Conservation (phyloP, 2,888 invertebrate species). For the Athrips mouffetella region DNA sequence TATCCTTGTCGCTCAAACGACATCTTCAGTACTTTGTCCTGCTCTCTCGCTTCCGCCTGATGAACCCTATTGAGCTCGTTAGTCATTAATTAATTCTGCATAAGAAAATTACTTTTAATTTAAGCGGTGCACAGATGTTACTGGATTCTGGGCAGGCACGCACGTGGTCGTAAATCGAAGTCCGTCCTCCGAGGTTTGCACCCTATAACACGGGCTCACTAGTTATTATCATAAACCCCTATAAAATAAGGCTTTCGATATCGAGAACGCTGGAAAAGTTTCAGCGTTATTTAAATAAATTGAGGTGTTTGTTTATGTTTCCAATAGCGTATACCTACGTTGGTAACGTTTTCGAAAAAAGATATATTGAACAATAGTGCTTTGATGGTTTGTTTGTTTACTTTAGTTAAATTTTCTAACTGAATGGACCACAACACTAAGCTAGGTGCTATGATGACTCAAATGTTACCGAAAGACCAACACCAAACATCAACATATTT, state of each 20-base stretch:
- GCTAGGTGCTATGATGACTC: too few species aligned
- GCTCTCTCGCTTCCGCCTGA: conserved; percentile 69
- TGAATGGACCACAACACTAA: too few species aligned
- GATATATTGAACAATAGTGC: too few species aligned
- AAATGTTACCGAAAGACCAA: too few species aligned
- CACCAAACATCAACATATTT: too few species aligned
- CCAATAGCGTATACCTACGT: too few species aligned
- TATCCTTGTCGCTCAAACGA: conserved; percentile 38
- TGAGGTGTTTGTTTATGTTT: not conserved
- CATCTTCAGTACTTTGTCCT: conserved; percentile 35
- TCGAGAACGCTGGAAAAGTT: not conserved
- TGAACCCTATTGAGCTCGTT: conserved; percentile 78
- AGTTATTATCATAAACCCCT: not conserved
- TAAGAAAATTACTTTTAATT: conserved; percentile 78
- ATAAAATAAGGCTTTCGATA: not conserved
- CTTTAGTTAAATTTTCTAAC: too few species aligned
- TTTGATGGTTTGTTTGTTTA: too few species aligned
- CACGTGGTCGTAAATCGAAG: conserved; percentile 7
- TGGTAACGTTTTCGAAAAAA: too few species aligned
- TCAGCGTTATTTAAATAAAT: not conserved
- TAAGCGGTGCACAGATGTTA: conserved; percentile 71
- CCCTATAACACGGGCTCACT: conserved; percentile 2
- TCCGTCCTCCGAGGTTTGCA: conserved; percentile 4
- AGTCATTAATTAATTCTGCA: conserved; percentile 79
- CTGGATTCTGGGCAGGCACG: conserved; percentile 32